phyloP scores from a whole-genome alignment of 2,797 vertebrate genomes.

The Menidia menidia region DNA sequence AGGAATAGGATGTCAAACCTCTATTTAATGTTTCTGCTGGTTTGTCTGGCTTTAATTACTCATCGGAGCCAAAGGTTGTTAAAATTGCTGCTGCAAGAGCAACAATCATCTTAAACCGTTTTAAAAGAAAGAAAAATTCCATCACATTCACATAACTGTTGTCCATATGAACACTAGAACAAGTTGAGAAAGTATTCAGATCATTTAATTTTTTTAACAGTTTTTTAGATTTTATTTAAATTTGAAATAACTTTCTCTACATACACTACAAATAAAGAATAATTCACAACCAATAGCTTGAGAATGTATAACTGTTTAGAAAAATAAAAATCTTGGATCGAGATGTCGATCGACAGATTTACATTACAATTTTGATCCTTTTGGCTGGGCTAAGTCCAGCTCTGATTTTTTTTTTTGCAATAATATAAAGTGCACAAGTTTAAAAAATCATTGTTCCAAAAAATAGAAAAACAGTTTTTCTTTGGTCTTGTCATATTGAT shows the following conservation, averaged over 20 bases:
- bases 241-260: neutral
- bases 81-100: slow-evolving; percentile 83
- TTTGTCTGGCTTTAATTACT: slow-evolving; percentile 85
- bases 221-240: neutral
- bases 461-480: neutral
- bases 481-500: neutral
- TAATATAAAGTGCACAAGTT: neutral
- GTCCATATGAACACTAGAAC: too few species aligned
- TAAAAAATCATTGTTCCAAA: neutral
- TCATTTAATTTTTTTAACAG: neutral
- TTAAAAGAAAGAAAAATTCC: slow-evolving; percentile 72
- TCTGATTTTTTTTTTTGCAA: too few species aligned
- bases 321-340: neutral
- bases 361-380: neutral
- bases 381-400: too few species aligned
- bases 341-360: neutral
- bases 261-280: neutral
- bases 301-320: neutral
- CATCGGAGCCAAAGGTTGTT: slow-evolving; percentile 81
- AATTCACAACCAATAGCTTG: neutral
- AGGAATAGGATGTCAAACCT: slow-evolving; percentile 31
- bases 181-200: neutral
- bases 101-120: slow-evolving; percentile 83
- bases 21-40: slow-evolving; percentile 40
- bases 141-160: slow-evolving; percentile 43